phyloP scores from a whole-genome alignment of 2,797 vertebrate genomes.

The Rhincodon typus region DNA sequence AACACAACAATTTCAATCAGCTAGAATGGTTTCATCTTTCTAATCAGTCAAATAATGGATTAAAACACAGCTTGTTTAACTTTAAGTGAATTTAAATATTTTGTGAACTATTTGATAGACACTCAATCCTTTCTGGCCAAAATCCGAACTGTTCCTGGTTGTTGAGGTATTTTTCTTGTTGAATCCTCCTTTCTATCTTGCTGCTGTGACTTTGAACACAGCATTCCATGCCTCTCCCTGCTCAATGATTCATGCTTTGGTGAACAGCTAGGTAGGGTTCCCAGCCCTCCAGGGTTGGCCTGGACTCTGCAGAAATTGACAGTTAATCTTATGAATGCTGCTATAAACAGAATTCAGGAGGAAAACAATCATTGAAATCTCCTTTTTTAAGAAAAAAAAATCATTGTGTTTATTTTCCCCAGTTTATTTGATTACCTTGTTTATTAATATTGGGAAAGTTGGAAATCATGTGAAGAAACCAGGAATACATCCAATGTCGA shows the following conservation, averaged over 20 bases:
- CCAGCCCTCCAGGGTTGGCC: not conserved
- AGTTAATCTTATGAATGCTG: not conserved
- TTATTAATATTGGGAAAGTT: not conserved
- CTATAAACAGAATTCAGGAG: not conserved
- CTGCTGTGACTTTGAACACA: not conserved
- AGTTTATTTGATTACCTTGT: not conserved
- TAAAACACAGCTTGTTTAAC: not conserved
- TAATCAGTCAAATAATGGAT: not conserved
- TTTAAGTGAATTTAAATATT: not conserved
- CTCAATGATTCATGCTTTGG: not conserved
- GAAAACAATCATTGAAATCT: not conserved
- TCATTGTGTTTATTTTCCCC: not conserved
- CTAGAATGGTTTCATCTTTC: not conserved
- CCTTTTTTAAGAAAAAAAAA: not conserved
- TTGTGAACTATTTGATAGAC: constrained; percentile 1
- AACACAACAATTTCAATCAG: not conserved
- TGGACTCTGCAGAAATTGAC: not conserved
- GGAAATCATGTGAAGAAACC: not conserved
- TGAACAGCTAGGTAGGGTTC: not conserved
- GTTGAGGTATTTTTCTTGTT: not conserved
- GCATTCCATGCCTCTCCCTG: not conserved
- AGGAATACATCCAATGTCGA: not conserved
- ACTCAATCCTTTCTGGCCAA: not conserved
- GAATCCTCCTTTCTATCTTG: not conserved
- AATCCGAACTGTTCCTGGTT: not conserved